Conservation (phyloP, 2,888 invertebrate genomes). For the Drosophila austrosaltans region DNA sequence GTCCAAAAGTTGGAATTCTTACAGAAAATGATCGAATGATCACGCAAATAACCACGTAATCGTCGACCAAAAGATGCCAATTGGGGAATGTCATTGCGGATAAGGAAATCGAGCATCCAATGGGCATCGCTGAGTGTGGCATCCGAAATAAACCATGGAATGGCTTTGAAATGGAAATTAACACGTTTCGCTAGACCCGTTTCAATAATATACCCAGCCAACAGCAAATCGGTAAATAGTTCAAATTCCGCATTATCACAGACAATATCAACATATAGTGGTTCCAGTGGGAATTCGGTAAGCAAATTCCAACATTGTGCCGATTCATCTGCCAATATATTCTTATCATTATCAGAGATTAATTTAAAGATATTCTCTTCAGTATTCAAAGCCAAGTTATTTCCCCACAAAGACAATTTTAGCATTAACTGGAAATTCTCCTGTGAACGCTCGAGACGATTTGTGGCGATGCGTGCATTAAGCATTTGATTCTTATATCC, state of each 20-base stretch:
- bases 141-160: slow-evolving; percentile 98
- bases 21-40: slow-evolving; percentile 82
- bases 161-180: slow-evolving; percentile 92
- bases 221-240: slow-evolving; percentile 92
- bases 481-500: slow-evolving; percentile 54
- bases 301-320: slow-evolving; percentile 83
- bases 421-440: slow-evolving; percentile 66
- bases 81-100: slow-evolving; percentile 65
- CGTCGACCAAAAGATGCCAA: slow-evolving; percentile 84
- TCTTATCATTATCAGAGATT: slow-evolving; percentile 84
- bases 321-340: slow-evolving; percentile 87
- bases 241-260: slow-evolving; percentile 98
- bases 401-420: slow-evolving; percentile 93
- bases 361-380: slow-evolving; percentile 85
- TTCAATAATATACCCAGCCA: slow-evolving; percentile 91
- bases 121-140: slow-evolving; percentile 89
- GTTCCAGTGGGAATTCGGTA: slow-evolving; percentile 40
- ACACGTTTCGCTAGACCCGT: slow-evolving; percentile 86
- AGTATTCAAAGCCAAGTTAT: slow-evolving; percentile 93
- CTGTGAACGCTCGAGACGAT: background rate
- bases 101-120: slow-evolving; percentile 86
- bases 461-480: slow-evolving; percentile 36
- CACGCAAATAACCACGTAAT: slow-evolving; percentile 86
- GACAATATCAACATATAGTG: slow-evolving; percentile 88
- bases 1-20: slow-evolving; percentile 93